Conservation (phyloP, 1,140 invertebrate species). For the Hyphantria cunea region DNA sequence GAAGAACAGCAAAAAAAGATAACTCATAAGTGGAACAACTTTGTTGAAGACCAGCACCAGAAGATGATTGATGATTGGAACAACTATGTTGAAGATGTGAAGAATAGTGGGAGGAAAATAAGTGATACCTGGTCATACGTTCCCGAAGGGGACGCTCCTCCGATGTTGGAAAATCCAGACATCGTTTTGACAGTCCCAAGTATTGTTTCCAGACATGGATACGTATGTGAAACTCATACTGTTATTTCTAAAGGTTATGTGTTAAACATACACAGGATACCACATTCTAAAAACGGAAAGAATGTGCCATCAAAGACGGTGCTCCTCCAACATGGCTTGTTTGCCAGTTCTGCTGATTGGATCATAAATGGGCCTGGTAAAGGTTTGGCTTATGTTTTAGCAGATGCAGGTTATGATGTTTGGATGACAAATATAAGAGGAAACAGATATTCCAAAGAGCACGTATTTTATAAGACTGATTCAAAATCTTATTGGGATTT, state of each 20-base stretch:
- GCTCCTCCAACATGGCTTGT: conserved; percentile 89
- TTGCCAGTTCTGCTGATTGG: conserved; percentile 89
- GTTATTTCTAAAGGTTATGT: conserved; percentile 88
- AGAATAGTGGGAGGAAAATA: conserved; percentile 50
- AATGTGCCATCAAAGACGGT: conserved; percentile 69
- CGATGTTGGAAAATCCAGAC: conserved; percentile 60
- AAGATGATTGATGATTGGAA: conserved; percentile 45
- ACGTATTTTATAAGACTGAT: conserved; percentile 74
- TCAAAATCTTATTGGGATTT: conserved; percentile 85
- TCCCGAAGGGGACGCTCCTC: conserved; percentile 43
- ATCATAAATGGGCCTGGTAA: conserved; percentile 86
- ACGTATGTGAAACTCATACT: conserved; percentile 85
- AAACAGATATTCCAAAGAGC: conserved; percentile 83
- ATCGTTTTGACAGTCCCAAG: conserved; percentile 72
- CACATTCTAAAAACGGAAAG: conserved; percentile 53
- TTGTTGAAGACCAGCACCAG: conserved; percentile 54
- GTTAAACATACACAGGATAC: conserved; percentile 88
- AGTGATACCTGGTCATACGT: conserved; percentile 51
- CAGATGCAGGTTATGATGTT: conserved; percentile 85
- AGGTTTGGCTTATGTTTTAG: conserved; percentile 83
- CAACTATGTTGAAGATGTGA: conserved; percentile 55
- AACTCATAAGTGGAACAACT: conserved; percentile 43
- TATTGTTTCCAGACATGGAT: conserved; percentile 85
- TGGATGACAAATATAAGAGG: conserved; percentile 87
- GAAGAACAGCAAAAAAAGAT: conserved; percentile 53